Conservation (phyloP, 2,888 invertebrate species). For the Drosophila anceps region DNA sequence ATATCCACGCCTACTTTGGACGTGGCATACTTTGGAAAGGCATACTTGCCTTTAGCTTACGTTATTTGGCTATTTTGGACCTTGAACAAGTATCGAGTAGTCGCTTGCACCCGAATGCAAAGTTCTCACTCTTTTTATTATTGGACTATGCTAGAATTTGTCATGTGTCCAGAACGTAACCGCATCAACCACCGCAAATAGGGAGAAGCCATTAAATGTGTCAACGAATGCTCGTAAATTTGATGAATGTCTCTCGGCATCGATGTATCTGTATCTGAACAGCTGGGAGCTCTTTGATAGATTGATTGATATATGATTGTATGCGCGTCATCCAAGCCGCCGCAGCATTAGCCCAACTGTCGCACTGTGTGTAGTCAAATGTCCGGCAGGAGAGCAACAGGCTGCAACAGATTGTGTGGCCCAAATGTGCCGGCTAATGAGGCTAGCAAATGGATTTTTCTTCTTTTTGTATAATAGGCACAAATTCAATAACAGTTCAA, state of each 20-base stretch:
- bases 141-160: background rate
- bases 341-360: constrained; percentile 34
- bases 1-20: background rate
- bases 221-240: constrained; percentile 57
- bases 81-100: background rate
- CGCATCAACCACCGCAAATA: background rate
- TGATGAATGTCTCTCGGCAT: constrained; percentile 40
- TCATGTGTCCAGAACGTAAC: constrained; percentile 14
- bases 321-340: constrained; percentile 21
- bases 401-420: constrained; percentile 36
- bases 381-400: constrained; percentile 34
- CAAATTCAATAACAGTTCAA: constrained; percentile 67
- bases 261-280: constrained; percentile 11
- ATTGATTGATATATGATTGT: constrained; percentile 60
- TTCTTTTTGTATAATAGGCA: constrained; percentile 36
- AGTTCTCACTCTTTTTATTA: background rate
- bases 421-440: constrained; percentile 52
- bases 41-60: background rate
- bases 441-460: constrained; percentile 31
- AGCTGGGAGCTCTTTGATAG: constrained; percentile 44
- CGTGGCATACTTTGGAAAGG: no score
- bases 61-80: no score
- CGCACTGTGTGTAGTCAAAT: constrained; percentile 24
- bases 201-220: constrained; percentile 45
- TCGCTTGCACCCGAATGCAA: background rate